Conservation (phyloP, 2,888 invertebrate species). For the Synergus gifuensis region DNA sequence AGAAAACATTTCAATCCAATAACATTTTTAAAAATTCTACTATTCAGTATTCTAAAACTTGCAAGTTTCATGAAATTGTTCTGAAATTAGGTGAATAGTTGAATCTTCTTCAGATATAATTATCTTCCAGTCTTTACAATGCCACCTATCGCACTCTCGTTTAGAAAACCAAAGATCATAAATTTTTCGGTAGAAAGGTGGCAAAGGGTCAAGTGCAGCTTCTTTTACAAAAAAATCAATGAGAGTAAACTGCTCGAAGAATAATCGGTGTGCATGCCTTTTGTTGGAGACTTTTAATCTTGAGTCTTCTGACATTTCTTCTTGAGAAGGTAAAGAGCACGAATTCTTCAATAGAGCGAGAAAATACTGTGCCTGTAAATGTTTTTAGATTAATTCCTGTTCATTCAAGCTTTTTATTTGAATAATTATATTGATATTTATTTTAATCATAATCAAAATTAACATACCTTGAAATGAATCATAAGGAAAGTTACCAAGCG, state of each 20-base stretch:
- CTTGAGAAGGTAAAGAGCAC: constrained; percentile 81
- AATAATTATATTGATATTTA: no score
- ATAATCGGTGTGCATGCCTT: constrained; percentile 76
- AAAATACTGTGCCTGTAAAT: constrained; percentile 79
- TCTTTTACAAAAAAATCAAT: constrained; percentile 74
- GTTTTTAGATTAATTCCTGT: neutral
- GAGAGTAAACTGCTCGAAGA: constrained; percentile 76
- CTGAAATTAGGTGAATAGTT: neutral
- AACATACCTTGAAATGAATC: constrained; percentile 70
- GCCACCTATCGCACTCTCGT: constrained; percentile 55
- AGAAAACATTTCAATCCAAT: neutral
- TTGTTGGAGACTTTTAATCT: constrained; percentile 66
- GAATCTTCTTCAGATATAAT: constrained; percentile 59
- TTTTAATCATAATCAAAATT: neutral
- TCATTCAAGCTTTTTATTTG: no score
- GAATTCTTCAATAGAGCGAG: constrained; percentile 81
- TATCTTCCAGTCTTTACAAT: constrained; percentile 63
- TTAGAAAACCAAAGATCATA: constrained; percentile 54
- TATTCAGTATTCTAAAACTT: neutral
- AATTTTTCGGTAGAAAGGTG: constrained; percentile 66
- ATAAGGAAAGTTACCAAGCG: constrained; percentile 84
- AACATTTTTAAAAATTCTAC: no score
- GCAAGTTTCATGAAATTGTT: neutral
- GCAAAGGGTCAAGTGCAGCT: constrained; percentile 54
- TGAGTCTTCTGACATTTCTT: constrained; percentile 82